Base-by-base conservation (phyloP, 2,888 invertebrate genomes). In the Lymantria dispar region DNA sequence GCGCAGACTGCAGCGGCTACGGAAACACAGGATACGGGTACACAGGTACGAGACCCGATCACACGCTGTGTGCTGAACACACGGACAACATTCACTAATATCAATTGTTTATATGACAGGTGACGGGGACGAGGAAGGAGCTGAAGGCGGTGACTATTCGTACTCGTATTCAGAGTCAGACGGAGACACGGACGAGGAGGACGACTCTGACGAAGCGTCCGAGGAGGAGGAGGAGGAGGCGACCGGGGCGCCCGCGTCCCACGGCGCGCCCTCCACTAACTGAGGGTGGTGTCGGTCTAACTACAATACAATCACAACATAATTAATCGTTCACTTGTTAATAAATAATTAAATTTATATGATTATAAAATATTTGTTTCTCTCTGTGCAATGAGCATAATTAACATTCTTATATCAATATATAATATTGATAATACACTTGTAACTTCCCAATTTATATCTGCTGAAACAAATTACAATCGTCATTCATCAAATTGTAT, bases 131-230 rank as follows among this genome's bases (percentile, higher is more conserved):
- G 80, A 75, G 45, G 82, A 84, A 42, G 85, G 77, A 8, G 87
- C 81, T 1, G 92, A 92, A n/a, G 91, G 85, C 42, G 92, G 84
- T 8, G 83, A 82, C 58, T 85, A 78, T 67, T 81, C 83, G 22
- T 85, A 92, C 56, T 89, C 90, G 22, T 85, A 92, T 55, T 89
- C 90, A 7, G 91, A 90, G 13, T 85, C 87, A 13, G 91, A 91
- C 3, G 92, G 92, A 29, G 92, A 87, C 3, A 80, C 83, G n/a
- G 85, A 84, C 39, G 85, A 85, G 0, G 76, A 70, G 13, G 78
- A 65, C 0, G 72, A 70, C 5, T 68, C 64, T 15, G 66, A 64
- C 7, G 64, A 70, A 8, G 58, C 62, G 8, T 59, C 62, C 15
- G 41, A n/a, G 14, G 13, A 7, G 45, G 8, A 36, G 36, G 14